Conservation (phyloP, 92 coral and sea anemone genomes). For the Epizoanthus scotinus region DNA sequence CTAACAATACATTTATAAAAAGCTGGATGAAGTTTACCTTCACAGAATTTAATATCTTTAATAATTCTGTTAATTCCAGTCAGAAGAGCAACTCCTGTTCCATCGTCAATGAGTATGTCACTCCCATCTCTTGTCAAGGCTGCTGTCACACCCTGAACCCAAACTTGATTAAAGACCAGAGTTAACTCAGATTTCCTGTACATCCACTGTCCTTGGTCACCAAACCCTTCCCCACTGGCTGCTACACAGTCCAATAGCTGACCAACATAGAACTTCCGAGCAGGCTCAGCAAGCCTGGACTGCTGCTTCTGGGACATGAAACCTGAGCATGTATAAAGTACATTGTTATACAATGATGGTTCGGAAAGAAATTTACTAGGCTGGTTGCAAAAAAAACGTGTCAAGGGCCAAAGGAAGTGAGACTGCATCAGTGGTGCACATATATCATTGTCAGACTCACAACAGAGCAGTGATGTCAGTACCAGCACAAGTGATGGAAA, state of each 20-base stretch:
- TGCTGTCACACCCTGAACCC: constrained; percentile 76
- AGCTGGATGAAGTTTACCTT: constrained; percentile 48
- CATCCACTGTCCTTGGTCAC: constrained; percentile 33
- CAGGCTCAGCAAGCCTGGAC: constrained; percentile 56
- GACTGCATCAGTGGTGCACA: too few species aligned
- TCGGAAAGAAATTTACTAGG: too few species aligned
- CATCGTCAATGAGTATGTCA: constrained; percentile 80
- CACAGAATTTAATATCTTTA: constrained; percentile 56
- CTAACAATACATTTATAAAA: too few species aligned
- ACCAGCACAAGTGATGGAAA: too few species aligned
- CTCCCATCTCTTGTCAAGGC: constrained; percentile 57
- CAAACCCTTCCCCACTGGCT: constrained; percentile 8
- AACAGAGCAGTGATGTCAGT: too few species aligned
- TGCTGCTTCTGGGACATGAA: constrained; percentile 56
- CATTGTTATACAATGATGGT: too few species aligned
- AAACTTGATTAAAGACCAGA: constrained; percentile 61
- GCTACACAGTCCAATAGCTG: constrained; percentile 50
- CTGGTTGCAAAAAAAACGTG: too few species aligned
- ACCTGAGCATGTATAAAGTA: not conserved
- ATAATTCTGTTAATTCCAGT: constrained; percentile 65
- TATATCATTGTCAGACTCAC: too few species aligned
- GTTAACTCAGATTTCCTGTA: constrained; percentile 13
- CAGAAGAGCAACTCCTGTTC: constrained; percentile 66
- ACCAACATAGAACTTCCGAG: constrained; percentile 67
- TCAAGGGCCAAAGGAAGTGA: too few species aligned